Base-by-base conservation (phyloP, 2,888 invertebrate species). In the Leptura quadrifasciata region DNA sequence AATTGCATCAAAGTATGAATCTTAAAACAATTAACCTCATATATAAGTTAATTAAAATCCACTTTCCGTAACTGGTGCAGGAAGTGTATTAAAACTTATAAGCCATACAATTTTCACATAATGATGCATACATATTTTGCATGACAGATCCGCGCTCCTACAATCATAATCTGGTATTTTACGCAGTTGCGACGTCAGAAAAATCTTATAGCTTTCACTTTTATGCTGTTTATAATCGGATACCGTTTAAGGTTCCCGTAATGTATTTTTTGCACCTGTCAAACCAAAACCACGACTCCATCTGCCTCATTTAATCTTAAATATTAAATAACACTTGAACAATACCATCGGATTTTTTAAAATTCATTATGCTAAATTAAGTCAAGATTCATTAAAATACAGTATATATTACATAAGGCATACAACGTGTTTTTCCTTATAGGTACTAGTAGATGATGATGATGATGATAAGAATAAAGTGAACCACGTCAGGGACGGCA, bases 121-220 rank as follows among this genome's bases (percentile, higher is more conserved):
- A 65, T 65, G 20, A 54, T 52, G 55, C 54, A 55, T 55, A 20
- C 31, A 54, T 5, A 27, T 68, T 39, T 54, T 54, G 57, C 31
- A 55, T 57, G 54, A 18, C 27, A 60, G 15, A 21, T 8, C 27
- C 27, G 60, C 60, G 17, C 60, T 31, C 54, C 10, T 17, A 12
- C 52, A 54, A 54, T 52, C 21, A 52, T 54, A 67, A 68, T 57
- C 68, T 68, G 65, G 20, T 18, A 69, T 77, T 72, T 71, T 65
- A 75, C 74, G 76, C 70, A 72, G 71, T 58, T 67, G 71, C 63
- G 54, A 47, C 61, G 63, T 70, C 72, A 31, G 64, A 77, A 68
- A 75, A 78, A 78, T 76, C 78, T 74, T 65, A 55, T 35, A 54
- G 74, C 78, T 78, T 78, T 78, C 78, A 78, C 78, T 78, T 78